These are phyloP conservation scores for Apostichopus californicus DNA, from an alignment of 35 echinoderm and acorn worm species.

Conservation along the genomic window DNA sequence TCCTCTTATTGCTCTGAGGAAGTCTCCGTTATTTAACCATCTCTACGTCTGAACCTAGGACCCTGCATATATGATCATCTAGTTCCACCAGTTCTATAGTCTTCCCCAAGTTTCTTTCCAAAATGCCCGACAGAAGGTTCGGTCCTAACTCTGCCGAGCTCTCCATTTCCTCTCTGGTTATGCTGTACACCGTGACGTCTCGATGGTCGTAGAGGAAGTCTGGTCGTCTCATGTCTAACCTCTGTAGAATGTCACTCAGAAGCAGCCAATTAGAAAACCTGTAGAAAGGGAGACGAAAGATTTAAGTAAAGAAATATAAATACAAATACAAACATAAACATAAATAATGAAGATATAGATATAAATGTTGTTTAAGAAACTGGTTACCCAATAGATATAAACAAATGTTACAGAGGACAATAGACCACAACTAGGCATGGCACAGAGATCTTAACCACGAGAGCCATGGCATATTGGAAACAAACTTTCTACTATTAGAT, in stretches of 20 bases:
- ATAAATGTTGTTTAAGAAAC: background rate
- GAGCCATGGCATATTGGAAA: too few species aligned
- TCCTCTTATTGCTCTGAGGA: background rate
- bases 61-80: slow-evolving; percentile 31
- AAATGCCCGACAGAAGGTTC: background rate
- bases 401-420: background rate
- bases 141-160: background rate
- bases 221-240: slow-evolving; percentile 36
- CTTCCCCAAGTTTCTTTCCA: slow-evolving; percentile 7
- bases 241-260: slow-evolving; percentile 56
- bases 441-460: too few species aligned
- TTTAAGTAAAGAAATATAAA: background rate
- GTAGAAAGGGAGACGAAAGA: background rate
- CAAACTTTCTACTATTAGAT: too few species aligned
- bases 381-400: background rate
- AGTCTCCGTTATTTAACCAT: slow-evolving; percentile 35
- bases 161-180: slow-evolving; percentile 21
- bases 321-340: too few species aligned
- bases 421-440: background rate
- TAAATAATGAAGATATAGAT: background rate
- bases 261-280: slow-evolving; percentile 77
- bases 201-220: slow-evolving; percentile 54
- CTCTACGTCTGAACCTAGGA: slow-evolving; percentile 41
- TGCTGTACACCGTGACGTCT: slow-evolving; percentile 22
- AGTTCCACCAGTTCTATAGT: slow-evolving; percentile 47